Conservation (phyloP, 2,888 invertebrate genomes). For the Drosophila putrida region DNA sequence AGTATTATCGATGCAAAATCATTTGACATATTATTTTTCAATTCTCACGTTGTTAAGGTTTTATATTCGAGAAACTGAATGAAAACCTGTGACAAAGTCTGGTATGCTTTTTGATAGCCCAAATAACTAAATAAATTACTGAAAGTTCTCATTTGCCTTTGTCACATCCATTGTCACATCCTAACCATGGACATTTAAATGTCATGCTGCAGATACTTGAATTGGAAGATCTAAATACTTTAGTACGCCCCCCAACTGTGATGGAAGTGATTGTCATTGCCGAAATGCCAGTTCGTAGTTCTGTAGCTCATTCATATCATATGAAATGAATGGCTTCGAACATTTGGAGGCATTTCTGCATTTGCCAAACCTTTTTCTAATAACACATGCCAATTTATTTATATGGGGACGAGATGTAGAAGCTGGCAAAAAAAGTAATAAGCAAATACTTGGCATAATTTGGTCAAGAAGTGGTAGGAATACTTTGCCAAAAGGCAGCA, state of each 20-base stretch:
- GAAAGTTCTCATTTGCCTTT: constrained; percentile 2
- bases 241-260: constrained; percentile 27
- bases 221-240: constrained; percentile 17
- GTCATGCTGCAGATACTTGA: constrained; percentile 14
- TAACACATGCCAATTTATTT: constrained; percentile 73
- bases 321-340: constrained; percentile 39
- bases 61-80: not conserved
- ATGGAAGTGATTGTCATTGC: constrained; percentile 4
- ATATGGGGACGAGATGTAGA: constrained; percentile 7
- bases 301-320: constrained; percentile 43
- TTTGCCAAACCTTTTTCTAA: constrained; percentile 77
- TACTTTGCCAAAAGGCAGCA: constrained; percentile 15
- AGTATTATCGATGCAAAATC: too few relatives aligned
- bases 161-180: constrained; percentile 15
- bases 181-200: constrained; percentile 37
- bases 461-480: constrained; percentile 39
- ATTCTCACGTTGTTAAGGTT: not conserved
- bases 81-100: not conserved
- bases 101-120: not conserved
- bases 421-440: constrained; percentile 65
- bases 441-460: constrained; percentile 80
- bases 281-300: constrained; percentile 44
- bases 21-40: too few relatives aligned
- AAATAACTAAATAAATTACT: not conserved
- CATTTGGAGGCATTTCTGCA: constrained; percentile 68